Conservation (phyloP, 30 jellyfish, hydroid and myxozoan genomes). For the Aurelia sp. region DNA sequence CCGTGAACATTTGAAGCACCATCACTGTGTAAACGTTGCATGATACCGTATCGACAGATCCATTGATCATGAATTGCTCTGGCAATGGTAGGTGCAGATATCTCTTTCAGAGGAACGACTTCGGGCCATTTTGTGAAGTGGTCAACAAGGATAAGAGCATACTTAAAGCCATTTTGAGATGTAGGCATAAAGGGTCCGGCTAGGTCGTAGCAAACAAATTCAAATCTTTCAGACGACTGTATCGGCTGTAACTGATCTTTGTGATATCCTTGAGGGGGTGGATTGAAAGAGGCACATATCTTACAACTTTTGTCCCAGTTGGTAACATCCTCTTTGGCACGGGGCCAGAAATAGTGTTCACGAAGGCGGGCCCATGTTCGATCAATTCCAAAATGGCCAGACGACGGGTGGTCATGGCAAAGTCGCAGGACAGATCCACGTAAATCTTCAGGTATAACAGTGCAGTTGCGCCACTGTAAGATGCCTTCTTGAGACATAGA, state of each 20-base stretch:
- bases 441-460: conserved; percentile 26
- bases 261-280: conserved; percentile 50
- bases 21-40: conserved; percentile 44
- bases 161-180: no score
- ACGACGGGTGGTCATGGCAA: conserved; percentile 47
- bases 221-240: conserved; percentile 7
- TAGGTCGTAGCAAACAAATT: conserved; percentile 35
- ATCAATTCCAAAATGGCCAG: conserved; percentile 34
- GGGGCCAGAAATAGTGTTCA: conserved; percentile 26
- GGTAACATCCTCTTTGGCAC: conserved; percentile 9
- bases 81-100: no score
- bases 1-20: conserved; percentile 52
- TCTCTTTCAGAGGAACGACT: no score
- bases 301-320: conserved; percentile 44
- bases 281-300: conserved; percentile 16
- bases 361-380: conserved; percentile 49
- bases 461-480: conserved; percentile 37
- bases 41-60: conserved; percentile 26
- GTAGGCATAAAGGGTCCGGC: neutral
- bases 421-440: conserved; percentile 12
- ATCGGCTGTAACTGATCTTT: conserved; percentile 36
- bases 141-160: no score
- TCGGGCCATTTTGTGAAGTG: no score
- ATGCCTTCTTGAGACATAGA: conserved; percentile 15
- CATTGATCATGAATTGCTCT: no score